These are phyloP conservation scores for Lophius piscatorius DNA, from an alignment of 2,113 vertebrate species.

Conservation along the genomic window DNA sequence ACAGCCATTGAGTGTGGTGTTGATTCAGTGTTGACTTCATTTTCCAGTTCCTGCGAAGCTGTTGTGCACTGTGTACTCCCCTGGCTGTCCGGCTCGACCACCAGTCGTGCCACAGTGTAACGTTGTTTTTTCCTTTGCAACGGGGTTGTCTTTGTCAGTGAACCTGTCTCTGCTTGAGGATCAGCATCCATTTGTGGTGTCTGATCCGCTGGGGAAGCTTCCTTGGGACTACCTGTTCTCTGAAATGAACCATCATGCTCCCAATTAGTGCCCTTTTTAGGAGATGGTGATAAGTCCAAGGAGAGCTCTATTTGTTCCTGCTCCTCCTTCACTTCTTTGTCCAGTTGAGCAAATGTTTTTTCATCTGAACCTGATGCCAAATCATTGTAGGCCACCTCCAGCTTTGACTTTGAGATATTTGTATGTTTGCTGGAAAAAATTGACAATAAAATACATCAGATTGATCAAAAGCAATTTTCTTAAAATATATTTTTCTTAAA, in stretches of 20 bases:
- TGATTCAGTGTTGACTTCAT: slow-evolving; percentile 15
- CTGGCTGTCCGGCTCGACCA: slow-evolving; percentile 81
- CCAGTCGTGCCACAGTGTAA: slow-evolving; percentile 79
- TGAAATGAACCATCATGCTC: slow-evolving; percentile 35
- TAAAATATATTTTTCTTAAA: too few relatives aligned
- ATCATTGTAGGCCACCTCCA: slow-evolving; percentile 82
- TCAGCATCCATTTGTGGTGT: slow-evolving; percentile 13
- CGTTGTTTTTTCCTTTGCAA: slow-evolving; percentile 6
- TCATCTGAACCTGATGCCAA: slow-evolving; percentile 61
- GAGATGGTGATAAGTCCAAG: slow-evolving; percentile 33
- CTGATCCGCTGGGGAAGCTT: slow-evolving; percentile 53
- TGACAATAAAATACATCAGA: background rate
- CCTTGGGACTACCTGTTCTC: slow-evolving; percentile 45
- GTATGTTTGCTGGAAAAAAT: slow-evolving; percentile 33
- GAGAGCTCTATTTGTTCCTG: slow-evolving; percentile 45
- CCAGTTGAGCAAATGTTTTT: slow-evolving; percentile 80
- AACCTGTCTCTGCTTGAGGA: slow-evolving; percentile 7
- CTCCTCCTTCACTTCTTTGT: slow-evolving; percentile 74
- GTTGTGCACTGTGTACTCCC: slow-evolving; percentile 40
- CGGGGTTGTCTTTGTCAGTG: background rate
- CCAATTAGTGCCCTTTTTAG: slow-evolving; percentile 13
- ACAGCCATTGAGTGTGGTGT: slow-evolving; percentile 2
- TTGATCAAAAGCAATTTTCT: background rate
- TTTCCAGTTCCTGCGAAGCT: slow-evolving; percentile 38
- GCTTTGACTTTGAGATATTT: slow-evolving; percentile 37